phyloP scores from a whole-genome alignment of 2,113 vertebrate genomes.

The Ibidorhyncha struthersii region DNA sequence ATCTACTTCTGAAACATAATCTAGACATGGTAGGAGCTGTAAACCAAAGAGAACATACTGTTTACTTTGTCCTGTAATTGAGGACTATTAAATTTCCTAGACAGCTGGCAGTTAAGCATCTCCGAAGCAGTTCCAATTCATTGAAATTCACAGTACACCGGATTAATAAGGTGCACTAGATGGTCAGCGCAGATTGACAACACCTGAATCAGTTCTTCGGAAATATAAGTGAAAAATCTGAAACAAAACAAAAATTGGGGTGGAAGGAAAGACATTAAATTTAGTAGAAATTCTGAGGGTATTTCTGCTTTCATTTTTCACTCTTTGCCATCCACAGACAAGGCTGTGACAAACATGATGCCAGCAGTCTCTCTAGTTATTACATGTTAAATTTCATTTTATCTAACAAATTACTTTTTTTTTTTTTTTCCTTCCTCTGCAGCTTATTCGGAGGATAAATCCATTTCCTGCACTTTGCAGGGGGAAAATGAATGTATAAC shows the following conservation, averaged over 20 bases:
- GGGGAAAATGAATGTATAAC: constrained; percentile 89
- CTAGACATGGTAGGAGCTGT: constrained; percentile 43
- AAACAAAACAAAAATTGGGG: neutral
- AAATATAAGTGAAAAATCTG: constrained; percentile 51
- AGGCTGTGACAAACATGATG: constrained; percentile 39
- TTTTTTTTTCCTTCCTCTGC: constrained; percentile 55
- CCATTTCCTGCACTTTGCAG: constrained; percentile 85
- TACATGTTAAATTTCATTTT: constrained; percentile 63
- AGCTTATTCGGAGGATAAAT: constrained; percentile 86
- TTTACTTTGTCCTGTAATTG: constrained; percentile 75
- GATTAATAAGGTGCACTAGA: constrained; percentile 72
- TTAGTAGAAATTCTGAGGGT: neutral
- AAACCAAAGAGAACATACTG: constrained; percentile 73
- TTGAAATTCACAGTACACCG: constrained; percentile 59
- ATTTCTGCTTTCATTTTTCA: constrained; percentile 21
- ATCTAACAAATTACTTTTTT: constrained; percentile 56
- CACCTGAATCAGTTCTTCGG: constrained; percentile 69
- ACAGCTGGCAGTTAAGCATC: constrained; percentile 57
- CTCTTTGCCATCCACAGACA: neutral
- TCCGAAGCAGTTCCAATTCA: constrained; percentile 62
- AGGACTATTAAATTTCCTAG: constrained; percentile 68
- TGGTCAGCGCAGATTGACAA: constrained; percentile 56
- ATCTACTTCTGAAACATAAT: constrained; percentile 58
- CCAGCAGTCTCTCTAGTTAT: constrained; percentile 34
- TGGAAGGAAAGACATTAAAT: neutral